phyloP scores from a whole-genome alignment of 2,888 invertebrate genomes.

The Leptarthrus brevirostris region DNA sequence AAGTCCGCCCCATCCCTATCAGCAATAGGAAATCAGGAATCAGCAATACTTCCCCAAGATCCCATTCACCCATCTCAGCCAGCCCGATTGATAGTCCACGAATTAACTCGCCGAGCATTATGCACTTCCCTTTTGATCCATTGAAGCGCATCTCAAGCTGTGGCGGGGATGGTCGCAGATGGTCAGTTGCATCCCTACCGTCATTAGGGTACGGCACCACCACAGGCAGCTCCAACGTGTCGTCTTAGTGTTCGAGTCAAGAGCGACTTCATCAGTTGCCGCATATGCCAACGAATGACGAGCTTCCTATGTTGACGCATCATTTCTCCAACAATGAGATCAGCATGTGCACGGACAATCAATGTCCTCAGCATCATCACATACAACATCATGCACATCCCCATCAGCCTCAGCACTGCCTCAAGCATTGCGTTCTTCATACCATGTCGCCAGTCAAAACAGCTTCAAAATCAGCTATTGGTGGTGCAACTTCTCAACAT shows the following conservation, averaged over 20 bases:
- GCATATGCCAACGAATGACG: conserved; percentile 80
- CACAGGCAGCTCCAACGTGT: conserved; percentile 97
- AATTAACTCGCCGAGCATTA: conserved; percentile 80
- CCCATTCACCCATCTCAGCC: conserved; percentile 83
- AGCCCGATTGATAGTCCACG: conserved; percentile 88
- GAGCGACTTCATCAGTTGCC: conserved; percentile 91
- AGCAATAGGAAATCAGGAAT: conserved; percentile 71
- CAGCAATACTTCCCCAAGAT: conserved; percentile 73
- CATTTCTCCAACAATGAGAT: conserved; percentile 83
- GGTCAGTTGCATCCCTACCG: conserved; percentile 98
- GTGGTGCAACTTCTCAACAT: conserved; percentile 2
- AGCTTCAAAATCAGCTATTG: conserved; percentile 33
- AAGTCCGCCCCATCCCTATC: conserved; percentile 95
- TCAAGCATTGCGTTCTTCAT: not conserved
- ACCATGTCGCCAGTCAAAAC: not conserved
- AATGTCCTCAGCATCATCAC: conserved; percentile 46
- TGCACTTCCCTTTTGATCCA: conserved; percentile 85
- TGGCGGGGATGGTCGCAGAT: conserved; percentile 87
- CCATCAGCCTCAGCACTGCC: not conserved
- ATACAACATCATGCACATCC: conserved; percentile 49
- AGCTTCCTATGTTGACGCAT: conserved; percentile 76
- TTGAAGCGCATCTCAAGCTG: conserved; percentile 72
- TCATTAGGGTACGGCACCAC: conserved; percentile 99
- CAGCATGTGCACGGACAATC: conserved; percentile 67
- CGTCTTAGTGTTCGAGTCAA: conserved; percentile 99